Conservation (phyloP, 2,113 vertebrate genomes). For the Cebus imitator region DNA sequence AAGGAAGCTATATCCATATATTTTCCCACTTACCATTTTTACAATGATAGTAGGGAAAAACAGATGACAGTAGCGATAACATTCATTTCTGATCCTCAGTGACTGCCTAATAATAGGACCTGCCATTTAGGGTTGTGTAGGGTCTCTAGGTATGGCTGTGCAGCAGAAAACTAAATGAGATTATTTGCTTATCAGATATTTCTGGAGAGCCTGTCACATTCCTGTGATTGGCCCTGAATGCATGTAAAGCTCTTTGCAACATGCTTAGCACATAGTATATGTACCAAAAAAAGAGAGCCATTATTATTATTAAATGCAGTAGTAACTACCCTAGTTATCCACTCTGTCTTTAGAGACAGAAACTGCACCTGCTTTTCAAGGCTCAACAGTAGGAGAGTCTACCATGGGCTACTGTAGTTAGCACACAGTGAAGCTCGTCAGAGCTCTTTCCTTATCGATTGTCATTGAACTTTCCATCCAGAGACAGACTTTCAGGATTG, state of each 20-base stretch:
- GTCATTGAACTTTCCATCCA: not conserved
- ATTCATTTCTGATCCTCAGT: not conserved
- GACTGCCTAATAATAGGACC: not conserved
- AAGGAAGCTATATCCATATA: not conserved
- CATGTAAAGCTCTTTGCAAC: not conserved
- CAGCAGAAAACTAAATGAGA: not conserved
- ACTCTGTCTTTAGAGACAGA: not conserved
- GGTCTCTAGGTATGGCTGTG: not conserved
- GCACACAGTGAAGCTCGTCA: slow-evolving; percentile 28
- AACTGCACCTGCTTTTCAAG: not conserved
- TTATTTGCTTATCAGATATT: not conserved
- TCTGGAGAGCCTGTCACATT: not conserved
- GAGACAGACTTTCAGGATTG: not conserved
- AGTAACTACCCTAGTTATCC: not conserved
- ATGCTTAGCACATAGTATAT: not conserved
- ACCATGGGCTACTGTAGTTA: not conserved
- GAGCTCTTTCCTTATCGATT: slow-evolving; percentile 36
- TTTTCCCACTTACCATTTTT: not conserved
- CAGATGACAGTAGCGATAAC: not conserved
- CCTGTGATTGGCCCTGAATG: not conserved
- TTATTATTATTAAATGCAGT: not conserved
- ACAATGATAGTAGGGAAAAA: not conserved
- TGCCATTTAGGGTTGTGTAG: not conserved
- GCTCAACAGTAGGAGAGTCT: not conserved
- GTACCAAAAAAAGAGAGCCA: not conserved